Percentiles rank a stretch among this genome's conserved stretches.
Evolutionary conservation across 2,888 invertebrate genomes (phyloP).

Genomic region (Drosophila anceps): DNA sequence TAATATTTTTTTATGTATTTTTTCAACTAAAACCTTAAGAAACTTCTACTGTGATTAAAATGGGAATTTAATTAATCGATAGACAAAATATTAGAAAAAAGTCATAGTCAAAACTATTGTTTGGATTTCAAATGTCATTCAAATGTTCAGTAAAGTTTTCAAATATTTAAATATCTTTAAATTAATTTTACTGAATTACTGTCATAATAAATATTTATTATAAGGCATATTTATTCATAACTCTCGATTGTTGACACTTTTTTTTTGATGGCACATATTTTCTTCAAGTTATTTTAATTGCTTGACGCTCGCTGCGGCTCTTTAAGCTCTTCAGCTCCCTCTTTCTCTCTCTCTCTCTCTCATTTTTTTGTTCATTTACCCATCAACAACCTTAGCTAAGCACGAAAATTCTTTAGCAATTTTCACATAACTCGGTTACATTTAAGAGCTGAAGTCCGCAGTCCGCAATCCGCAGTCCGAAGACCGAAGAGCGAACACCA

Average conservation of each 20-base stretch:
- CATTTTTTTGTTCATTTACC: background rate
- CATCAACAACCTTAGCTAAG: conserved; percentile 22
- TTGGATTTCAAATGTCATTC: too few species aligned
- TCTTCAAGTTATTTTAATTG: background rate
- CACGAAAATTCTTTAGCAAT: conserved; percentile 59
- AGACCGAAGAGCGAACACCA: background rate
- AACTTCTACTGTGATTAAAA: too few species aligned
- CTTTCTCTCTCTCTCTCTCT: background rate
- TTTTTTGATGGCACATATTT: background rate
- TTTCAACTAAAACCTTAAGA: too few species aligned
- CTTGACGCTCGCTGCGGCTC: background rate
- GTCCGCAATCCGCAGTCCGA: background rate
- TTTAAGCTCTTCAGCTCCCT: background rate
- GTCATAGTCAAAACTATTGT: too few species aligned
- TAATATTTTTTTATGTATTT: too few species aligned
- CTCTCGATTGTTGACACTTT: background rate
- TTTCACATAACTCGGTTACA: conserved; percentile 60
- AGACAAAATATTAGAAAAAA: too few species aligned
- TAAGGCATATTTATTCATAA: too few species aligned
- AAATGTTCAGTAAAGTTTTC: too few species aligned
- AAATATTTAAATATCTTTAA: too few species aligned
- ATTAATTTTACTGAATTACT: too few species aligned
- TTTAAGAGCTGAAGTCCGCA: conserved; percentile 5
- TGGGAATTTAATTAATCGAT: too few species aligned
- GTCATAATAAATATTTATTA: too few species aligned